Percentiles rank a stretch among this genome's conserved stretches.
These are phyloP conservation scores for Megathymus violae DNA, from an alignment of 1,140 invertebrate species.

Conservation along the genomic window DNA sequence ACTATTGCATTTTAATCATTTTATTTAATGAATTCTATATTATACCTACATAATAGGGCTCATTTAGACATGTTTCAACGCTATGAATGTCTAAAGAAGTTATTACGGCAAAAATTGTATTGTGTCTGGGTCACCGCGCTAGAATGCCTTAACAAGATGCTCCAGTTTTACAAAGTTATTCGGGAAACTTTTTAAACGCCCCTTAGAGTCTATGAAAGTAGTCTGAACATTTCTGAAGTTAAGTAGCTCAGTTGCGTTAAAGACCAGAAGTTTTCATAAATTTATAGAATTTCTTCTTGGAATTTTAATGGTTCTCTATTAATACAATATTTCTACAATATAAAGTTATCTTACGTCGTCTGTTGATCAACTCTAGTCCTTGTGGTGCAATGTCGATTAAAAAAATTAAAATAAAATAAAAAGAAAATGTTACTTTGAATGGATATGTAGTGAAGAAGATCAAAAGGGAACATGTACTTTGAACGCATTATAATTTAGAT, in stretches of 20 bases:
- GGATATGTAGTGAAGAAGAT: no score
- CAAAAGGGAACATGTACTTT: no score
- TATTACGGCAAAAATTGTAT: background rate
- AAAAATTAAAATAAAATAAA: no score
- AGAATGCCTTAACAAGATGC: background rate
- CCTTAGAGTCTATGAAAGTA: background rate
- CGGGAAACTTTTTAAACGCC: background rate
- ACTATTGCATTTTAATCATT: no score
- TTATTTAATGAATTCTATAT: no score
- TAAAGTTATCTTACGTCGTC: no score
- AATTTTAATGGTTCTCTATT: background rate
- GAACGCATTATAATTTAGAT: no score
- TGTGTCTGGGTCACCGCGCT: background rate
- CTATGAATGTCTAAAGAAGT: background rate
- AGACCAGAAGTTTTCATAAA: background rate
- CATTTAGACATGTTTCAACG: background rate
- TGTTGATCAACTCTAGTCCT: no score
- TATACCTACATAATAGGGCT: no score
- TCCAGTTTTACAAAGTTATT: background rate
- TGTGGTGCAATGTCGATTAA: no score
- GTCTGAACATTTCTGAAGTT: background rate
- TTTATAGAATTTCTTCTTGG: background rate
- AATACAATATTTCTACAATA: background rate
- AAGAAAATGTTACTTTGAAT: no score
- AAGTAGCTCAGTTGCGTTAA: background rate